Percentiles rank a stretch among this genome's conserved stretches.
These are phyloP conservation scores for Sebastes hubbsi DNA, from an alignment of 2,797 vertebrate genomes.

Conservation along the genomic window DNA sequence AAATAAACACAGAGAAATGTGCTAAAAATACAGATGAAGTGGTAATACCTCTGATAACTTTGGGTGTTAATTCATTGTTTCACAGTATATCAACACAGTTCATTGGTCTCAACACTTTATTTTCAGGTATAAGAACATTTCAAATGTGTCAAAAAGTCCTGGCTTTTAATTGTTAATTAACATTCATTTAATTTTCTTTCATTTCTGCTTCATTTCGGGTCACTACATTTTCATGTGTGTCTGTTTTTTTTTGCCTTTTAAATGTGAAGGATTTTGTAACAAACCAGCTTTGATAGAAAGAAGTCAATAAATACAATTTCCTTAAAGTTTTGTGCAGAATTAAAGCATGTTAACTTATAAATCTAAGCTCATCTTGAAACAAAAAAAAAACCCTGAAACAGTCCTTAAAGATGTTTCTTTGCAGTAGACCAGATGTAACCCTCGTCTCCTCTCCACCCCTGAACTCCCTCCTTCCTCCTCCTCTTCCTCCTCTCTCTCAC, in stretches of 20 bases:
- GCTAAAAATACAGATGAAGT: not conserved
- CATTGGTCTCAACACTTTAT: not conserved
- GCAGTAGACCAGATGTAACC: not conserved
- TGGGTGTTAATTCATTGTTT: not conserved
- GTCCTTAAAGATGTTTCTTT: not conserved
- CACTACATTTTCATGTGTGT: not conserved
- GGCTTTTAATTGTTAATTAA: not conserved
- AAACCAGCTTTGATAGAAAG: not conserved
- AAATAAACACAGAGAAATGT: not conserved
- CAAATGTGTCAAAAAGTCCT: not conserved
- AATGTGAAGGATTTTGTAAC: not conserved
- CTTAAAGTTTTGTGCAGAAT: not conserved
- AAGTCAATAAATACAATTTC: not conserved
- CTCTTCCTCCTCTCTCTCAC: constrained; percentile 64
- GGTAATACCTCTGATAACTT: not conserved
- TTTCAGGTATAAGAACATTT: not conserved
- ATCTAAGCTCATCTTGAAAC: not conserved
- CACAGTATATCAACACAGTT: not conserved
- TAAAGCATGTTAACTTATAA: not conserved
- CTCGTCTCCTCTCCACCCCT: not conserved
- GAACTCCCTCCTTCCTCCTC: too few species aligned
- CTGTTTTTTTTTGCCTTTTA: not conserved
- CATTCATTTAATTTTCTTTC: not conserved
- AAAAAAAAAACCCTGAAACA: not conserved
- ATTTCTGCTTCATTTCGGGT: not conserved